These are phyloP conservation scores for Novumbra hubbsi DNA, from an alignment of 2,797 vertebrate species.

Conservation along the genomic window DNA sequence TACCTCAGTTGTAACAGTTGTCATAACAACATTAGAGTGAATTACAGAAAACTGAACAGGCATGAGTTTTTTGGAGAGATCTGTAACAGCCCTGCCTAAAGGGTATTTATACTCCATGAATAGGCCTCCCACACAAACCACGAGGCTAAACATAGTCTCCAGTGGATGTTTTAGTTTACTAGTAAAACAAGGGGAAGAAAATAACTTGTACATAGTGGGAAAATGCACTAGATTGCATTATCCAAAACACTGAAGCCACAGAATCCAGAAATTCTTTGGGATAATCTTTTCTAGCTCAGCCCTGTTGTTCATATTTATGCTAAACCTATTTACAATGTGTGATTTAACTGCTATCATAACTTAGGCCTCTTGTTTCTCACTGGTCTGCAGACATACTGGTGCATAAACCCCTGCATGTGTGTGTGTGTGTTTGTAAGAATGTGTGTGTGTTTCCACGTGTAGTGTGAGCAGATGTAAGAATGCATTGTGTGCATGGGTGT, in stretches of 20 bases:
- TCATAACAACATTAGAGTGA: background rate
- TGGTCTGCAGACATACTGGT: slow-evolving; percentile 15
- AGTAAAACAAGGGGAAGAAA: slow-evolving; percentile 4
- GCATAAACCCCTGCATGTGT: slow-evolving; percentile 19
- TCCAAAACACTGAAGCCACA: slow-evolving; percentile 58
- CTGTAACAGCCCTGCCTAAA: slow-evolving; percentile 28
- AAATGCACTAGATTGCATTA: slow-evolving; percentile 42
- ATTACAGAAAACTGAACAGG: background rate
- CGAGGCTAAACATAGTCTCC: slow-evolving; percentile 52
- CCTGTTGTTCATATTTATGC: slow-evolving; percentile 17
- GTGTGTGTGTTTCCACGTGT: background rate
- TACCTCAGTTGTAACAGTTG: background rate
- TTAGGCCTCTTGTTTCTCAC: background rate
- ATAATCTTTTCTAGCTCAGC: slow-evolving; percentile 27
- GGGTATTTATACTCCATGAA: slow-evolving; percentile 66
- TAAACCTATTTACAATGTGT: slow-evolving; percentile 38
- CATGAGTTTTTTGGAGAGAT: slow-evolving; percentile 8
- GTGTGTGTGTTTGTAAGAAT: slow-evolving; percentile 1
- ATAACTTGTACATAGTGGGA: slow-evolving; percentile 37
- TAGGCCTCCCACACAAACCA: slow-evolving; percentile 64
- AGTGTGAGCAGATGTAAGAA: background rate
- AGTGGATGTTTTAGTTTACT: slow-evolving; percentile 42
- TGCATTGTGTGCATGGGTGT: slow-evolving; percentile 8
- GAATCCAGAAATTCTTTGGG: slow-evolving; percentile 53
- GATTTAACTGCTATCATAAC: slow-evolving; percentile 46